Evolutionary conservation across 2,888 invertebrate species (phyloP).

Genomic region (Torymus tubicola): DNA sequence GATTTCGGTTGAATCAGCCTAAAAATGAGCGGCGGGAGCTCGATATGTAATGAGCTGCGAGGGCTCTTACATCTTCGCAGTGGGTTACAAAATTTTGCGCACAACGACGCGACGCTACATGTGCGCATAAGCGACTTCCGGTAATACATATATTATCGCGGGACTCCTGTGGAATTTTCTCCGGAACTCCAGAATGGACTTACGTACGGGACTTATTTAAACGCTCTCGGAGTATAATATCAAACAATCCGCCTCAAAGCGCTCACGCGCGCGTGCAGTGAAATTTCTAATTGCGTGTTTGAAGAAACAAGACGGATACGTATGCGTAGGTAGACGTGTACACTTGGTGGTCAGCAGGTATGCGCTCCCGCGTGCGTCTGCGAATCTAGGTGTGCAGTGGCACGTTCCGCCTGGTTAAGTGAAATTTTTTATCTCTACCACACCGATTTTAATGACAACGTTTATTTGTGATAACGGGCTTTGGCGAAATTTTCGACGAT

Average conservation of each 20-base stretch:
- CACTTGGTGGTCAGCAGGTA: neutral
- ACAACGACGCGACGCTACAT: neutral
- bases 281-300: constrained; percentile 36
- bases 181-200: constrained; percentile 18
- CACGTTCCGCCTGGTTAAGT: neutral
- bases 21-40: neutral
- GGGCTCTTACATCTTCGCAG: constrained; percentile 4
- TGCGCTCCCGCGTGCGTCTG: neutral
- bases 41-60: neutral
- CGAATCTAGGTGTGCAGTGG: neutral
- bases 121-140: neutral
- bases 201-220: neutral
- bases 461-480: no score
- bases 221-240: constrained; percentile 12
- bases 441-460: no score
- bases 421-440: no score
- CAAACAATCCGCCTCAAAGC: constrained; percentile 12
- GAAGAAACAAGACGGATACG: constrained; percentile 19
- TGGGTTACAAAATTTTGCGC: constrained; percentile 24
- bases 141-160: constrained; percentile 3
- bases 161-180: constrained; percentile 16
- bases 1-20: constrained; percentile 1
- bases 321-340: neutral
- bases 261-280: constrained; percentile 5
- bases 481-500: no score